Evolutionary conservation across 2,113 vertebrate genomes (phyloP).

Genomic region (Planiliza haematocheilus): DNA sequence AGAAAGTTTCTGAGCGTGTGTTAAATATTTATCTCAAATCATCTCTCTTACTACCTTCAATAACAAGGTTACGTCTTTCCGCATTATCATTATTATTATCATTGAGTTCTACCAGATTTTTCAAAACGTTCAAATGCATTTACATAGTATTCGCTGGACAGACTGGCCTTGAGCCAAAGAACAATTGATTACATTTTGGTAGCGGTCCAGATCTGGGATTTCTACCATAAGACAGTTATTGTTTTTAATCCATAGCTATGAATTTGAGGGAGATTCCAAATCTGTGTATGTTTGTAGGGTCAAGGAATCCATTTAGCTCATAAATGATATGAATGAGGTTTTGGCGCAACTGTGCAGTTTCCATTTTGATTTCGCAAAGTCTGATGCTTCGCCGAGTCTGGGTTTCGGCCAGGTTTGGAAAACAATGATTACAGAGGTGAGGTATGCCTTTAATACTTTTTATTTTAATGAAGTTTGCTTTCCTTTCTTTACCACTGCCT

Average conservation of each 20-base stretch:
- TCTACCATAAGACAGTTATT: constrained; percentile 50
- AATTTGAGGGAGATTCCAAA: constrained; percentile 53
- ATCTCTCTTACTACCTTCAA: constrained; percentile 31
- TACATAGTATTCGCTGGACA: constrained; percentile 44
- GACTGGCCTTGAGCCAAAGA: constrained; percentile 52
- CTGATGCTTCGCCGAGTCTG: constrained; percentile 37
- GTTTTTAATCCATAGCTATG: constrained; percentile 62
- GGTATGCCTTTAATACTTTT: constrained; percentile 57
- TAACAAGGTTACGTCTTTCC: constrained; percentile 41
- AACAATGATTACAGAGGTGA: constrained; percentile 46
- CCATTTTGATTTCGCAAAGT: constrained; percentile 37
- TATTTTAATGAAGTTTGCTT: constrained; percentile 67
- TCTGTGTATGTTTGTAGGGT: constrained; percentile 46
- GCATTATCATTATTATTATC: constrained; percentile 21
- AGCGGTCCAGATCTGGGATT: constrained; percentile 53
- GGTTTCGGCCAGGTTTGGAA: constrained; percentile 52
- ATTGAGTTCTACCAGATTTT: constrained; percentile 7
- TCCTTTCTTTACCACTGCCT: constrained; percentile 51
- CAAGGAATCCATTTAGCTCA: constrained; percentile 49
- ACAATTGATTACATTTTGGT: constrained; percentile 67
- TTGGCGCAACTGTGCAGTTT: constrained; percentile 29
- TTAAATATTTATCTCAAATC: constrained; percentile 63
- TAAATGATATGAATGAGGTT: constrained; percentile 37
- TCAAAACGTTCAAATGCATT: constrained; percentile 49
- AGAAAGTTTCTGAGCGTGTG: constrained; percentile 33